A percentile compares a stretch with the other conserved stretches of the same genome.
Conservation (phyloP, 1,140 invertebrate genomes). For the Brachionus paranguensis region DNA sequence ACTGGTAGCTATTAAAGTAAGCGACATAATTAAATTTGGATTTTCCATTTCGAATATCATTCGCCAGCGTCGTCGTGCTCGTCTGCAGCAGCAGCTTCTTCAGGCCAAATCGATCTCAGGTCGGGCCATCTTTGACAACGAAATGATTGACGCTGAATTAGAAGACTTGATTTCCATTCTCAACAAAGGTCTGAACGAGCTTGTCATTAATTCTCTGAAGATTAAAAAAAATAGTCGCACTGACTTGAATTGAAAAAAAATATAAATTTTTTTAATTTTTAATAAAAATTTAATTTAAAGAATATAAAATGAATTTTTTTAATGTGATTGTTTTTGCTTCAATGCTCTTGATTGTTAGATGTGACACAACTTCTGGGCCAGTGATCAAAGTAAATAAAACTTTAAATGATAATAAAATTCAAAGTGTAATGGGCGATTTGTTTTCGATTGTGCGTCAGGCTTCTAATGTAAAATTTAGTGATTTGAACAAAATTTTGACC, state of each 20-base stretch:
- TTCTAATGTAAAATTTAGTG: neutral
- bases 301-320: neutral
- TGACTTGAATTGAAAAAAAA: neutral
- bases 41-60: neutral
- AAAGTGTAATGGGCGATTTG: neutral
- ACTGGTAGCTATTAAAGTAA: conserved; percentile 2
- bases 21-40: conserved; percentile 22
- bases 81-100: neutral
- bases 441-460: neutral
- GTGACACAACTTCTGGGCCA: neutral
- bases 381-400: neutral
- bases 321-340: neutral
- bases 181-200: neutral
- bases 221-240: neutral
- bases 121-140: neutral
- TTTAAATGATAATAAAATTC: neutral
- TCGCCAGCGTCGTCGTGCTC: neutral
- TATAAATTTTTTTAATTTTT: neutral
- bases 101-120: neutral
- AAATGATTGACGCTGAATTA: neutral
- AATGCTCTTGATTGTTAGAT: neutral
- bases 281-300: neutral
- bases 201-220: neutral
- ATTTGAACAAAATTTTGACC: neutral
- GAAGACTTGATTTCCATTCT: neutral